Evolutionary conservation across 2,113 vertebrate genomes (phyloP), one percentile per base, ranked within the genome.

Genomic region (Pao palembangensis): DNA sequence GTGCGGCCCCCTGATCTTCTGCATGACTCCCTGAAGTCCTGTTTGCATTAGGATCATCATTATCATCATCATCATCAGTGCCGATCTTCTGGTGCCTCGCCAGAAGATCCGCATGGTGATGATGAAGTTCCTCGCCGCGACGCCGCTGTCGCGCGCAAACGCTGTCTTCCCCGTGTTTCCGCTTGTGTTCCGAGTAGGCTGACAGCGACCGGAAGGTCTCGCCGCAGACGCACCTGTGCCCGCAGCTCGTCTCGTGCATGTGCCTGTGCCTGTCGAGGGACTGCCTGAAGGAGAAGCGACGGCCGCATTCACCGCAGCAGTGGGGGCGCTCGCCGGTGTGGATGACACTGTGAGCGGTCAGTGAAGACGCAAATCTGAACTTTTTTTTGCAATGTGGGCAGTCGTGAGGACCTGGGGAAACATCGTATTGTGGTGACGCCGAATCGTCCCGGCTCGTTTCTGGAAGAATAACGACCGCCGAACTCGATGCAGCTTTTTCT

Each of bases 321-420:
- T 91, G 90, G 23, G 92, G 85, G 1, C 88, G 81, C 38, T 90
- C 88, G 0, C 90, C 88, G 0, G 83, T 81, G 54, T 91, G 91
- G 87, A 88, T 82, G 51, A 89, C 88, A 46, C 79, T 62, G 69
- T 95, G 93, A 38, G 93, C 92, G 25, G 82, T 87, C 6, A 94
- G 79, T 16, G 92, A 91, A 18, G 93, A 93, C 5, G 92, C 90
- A 2, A 91, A 92, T 31, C 89, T 89, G 0, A 93, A 94, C 44
- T 89, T 88, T 38, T 93, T 93, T 17, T 88, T 82, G 58, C 93
- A 94, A 50, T 91, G 82, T 0, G 83, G 64, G 44, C 92, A 93
- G 71, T 76, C 79, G 11, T 88, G 85, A 12, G 61, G 78, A 3
- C 83, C 78, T 3, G 10, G 4, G 1, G 49, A 11, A 3, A 0